Evolutionary conservation across 2,888 invertebrate genomes (phyloP).

Genomic region (Ischnura elegans): DNA sequence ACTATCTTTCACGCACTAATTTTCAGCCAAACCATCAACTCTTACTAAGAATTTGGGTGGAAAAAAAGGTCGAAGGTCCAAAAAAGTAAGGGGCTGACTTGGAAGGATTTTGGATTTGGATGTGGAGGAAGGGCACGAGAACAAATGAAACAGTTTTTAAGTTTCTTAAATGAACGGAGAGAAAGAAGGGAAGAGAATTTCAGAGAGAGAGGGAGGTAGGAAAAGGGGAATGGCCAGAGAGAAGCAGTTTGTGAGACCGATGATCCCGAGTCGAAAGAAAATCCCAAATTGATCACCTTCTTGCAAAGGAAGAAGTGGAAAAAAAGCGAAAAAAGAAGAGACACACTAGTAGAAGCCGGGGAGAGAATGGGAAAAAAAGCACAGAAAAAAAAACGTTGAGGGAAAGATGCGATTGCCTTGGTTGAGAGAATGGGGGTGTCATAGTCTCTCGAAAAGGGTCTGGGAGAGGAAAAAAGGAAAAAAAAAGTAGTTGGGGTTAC

Average conservation of each 20-base stretch:
- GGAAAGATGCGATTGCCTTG: neutral
- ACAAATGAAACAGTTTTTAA: constrained; percentile 7
- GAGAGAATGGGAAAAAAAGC: neutral
- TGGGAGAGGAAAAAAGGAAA: too few relatives aligned
- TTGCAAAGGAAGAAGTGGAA: neutral
- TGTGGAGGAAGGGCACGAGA: neutral
- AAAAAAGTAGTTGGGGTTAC: too few relatives aligned
- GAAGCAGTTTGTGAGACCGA: neutral
- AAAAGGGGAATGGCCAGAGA: neutral
- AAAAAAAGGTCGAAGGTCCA: neutral
- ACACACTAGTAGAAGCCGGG: neutral
- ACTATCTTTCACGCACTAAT: too few relatives aligned
- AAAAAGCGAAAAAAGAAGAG: neutral
- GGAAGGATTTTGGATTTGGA: neutral
- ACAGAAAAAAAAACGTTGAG: neutral
- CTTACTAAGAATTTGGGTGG: neutral
- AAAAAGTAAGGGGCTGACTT: neutral
- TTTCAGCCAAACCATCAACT: neutral
- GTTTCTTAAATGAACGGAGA: neutral
- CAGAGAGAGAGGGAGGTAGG: neutral
- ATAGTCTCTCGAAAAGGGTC: neutral
- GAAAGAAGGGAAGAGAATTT: neutral
- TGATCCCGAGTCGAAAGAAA: neutral
- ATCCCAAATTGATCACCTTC: constrained; percentile 20
- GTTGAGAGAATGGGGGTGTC: neutral